These are phyloP conservation scores for Pseudococcus longispinus DNA, from an alignment of 2,888 invertebrate species.

Conservation along the genomic window DNA sequence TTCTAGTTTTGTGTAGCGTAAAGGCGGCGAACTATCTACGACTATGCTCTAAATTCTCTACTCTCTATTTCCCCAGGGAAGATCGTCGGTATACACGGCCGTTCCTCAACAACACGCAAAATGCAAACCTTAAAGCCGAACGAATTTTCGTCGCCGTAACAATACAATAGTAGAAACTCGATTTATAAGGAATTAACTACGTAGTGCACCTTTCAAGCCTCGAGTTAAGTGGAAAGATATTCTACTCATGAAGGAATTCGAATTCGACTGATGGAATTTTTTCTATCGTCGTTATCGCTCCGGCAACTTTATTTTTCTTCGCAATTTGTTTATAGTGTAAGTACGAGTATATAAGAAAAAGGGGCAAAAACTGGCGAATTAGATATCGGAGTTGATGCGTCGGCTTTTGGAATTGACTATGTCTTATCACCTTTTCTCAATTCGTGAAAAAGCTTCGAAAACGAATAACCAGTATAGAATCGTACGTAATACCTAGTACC, in stretches of 20 bases:
- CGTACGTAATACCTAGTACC: too few species aligned
- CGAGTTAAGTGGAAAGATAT: not conserved
- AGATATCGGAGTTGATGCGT: too few species aligned
- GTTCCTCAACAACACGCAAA: not conserved
- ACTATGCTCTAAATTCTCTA: not conserved
- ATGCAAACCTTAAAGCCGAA: not conserved
- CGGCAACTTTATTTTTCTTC: not conserved
- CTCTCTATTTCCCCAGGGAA: not conserved
- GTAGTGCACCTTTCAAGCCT: not conserved
- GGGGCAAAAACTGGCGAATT: too few species aligned
- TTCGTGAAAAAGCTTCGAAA: too few species aligned
- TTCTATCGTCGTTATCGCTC: not conserved
- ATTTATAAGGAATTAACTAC: not conserved
- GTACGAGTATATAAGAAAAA: too few species aligned
- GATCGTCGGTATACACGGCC: not conserved
- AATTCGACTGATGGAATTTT: not conserved
- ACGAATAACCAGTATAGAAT: too few species aligned
- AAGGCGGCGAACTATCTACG: not conserved
- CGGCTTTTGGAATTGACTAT: too few species aligned
- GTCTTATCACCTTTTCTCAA: too few species aligned
- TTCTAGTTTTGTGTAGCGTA: not conserved
- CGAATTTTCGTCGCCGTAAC: constrained; percentile 4
- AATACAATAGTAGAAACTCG: not conserved
- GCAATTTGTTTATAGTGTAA: not conserved
- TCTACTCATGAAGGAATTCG: not conserved